Conservation (phyloP, 2,113 vertebrate genomes). For the Haliaeetus leucogaster region DNA sequence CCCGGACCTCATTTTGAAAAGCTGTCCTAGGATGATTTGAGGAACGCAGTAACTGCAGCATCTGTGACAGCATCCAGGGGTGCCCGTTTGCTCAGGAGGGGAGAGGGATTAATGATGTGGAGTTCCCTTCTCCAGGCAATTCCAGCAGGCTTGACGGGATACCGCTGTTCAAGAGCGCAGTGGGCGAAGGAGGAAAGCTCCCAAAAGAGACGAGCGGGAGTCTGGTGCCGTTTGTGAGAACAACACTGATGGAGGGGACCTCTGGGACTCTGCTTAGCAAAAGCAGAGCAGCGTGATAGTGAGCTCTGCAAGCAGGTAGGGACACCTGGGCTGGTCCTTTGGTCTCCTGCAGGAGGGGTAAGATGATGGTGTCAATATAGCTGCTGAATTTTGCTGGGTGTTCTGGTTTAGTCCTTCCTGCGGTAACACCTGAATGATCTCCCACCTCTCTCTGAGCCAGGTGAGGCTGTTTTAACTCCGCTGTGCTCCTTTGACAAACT, state of each 20-base stretch:
- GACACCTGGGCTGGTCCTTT: background rate
- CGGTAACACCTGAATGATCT: fast-evolving
- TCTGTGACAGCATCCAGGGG: background rate
- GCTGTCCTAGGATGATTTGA: background rate
- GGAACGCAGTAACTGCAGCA: background rate
- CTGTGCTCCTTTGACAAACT: background rate
- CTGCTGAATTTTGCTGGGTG: background rate
- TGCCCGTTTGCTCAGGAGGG: background rate
- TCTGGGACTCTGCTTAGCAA: background rate
- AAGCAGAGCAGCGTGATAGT: background rate
- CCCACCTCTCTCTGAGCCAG: background rate
- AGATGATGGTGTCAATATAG: background rate
- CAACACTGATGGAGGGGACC: background rate
- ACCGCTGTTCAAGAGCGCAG: background rate
- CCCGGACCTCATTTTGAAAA: background rate
- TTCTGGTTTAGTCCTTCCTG: background rate
- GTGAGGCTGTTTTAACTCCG: background rate
- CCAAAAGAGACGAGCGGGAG: background rate
- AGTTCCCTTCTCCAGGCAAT: background rate
- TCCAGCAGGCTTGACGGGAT: background rate
- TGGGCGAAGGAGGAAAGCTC: background rate
- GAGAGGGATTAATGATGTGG: background rate
- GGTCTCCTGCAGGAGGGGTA: fast-evolving
- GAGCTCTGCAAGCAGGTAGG: background rate
- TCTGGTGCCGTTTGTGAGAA: background rate